Evolutionary conservation across 2,113 vertebrate genomes (phyloP), one percentile per base, ranked within the genome.

Genomic region (Rhombomys opimus): DNA sequence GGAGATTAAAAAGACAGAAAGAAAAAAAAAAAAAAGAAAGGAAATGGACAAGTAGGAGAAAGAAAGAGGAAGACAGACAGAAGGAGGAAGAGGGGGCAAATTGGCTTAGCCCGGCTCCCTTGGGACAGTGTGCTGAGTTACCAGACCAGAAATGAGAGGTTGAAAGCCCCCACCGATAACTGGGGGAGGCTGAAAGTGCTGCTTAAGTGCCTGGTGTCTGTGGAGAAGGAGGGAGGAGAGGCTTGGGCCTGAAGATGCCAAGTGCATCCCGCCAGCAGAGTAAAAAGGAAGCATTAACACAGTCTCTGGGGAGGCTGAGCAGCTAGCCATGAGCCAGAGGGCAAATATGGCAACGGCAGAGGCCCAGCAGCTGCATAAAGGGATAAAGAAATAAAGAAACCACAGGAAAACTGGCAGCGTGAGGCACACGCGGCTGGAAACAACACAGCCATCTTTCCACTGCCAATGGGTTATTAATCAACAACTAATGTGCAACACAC

Each of bases 101-200:
- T 52, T 95, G 96, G 97, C 96, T 97, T 96, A 94, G 96, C 87
- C 95, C 87, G 61, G 94, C 97, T 96, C 97, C 96, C 97, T 25
- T 0, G 97, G 97, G 97, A 97, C 87, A 80, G 75, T 54, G 67
- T 81, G 96, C 96, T 90, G 96, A 97, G 98, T 96, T 97, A 96
- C 97, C 85, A 80, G 96, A 93, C 93, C 97, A 97, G 98, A 97
- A 97, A 97, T 92, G 97, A 98, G 94, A 94, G 96, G 96, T 59
- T 97, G 97, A 97, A 98, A 98, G 97, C 98, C 97, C 91, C 97
- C 94, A 50, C 97, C 97, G 97, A 97, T 97, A 96, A 97, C 97
- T 72, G 92, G 97, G 76, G 96, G 90, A 97, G 96, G 97, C 95
- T 87, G 73, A 96, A 97, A 98, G 94, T 88, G 96, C 87, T 96